Conservation (phyloP, 2,888 invertebrate genomes). For the Noctua comes region DNA sequence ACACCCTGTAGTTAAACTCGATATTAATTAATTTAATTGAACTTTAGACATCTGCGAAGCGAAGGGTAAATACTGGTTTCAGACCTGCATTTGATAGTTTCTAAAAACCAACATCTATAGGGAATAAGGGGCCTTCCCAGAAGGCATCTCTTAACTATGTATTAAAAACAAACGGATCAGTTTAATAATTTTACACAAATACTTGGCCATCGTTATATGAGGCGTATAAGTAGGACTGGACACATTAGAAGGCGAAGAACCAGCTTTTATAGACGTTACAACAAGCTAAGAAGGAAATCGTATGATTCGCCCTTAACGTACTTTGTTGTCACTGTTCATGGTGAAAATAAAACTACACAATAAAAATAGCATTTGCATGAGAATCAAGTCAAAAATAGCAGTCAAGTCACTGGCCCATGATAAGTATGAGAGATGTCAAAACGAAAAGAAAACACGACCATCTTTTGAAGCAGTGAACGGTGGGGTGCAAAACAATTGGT, state of each 20-base stretch:
- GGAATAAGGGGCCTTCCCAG: neutral
- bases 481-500: neutral
- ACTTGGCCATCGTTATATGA: neutral
- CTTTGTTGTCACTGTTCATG: neutral
- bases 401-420: neutral
- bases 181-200: neutral
- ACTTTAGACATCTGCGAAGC: constrained; percentile 12
- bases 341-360: neutral
- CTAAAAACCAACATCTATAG: neutral
- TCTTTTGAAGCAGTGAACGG: neutral
- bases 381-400: neutral
- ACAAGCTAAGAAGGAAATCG: neutral
- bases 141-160: neutral
- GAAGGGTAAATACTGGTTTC: constrained; percentile 18
- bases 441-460: neutral
- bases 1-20: neutral
- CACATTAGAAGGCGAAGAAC: neutral
- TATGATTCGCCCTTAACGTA: neutral
- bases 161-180: neutral
- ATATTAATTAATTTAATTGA: constrained; percentile 37
- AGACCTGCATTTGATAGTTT: neutral
- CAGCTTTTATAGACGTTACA: neutral
- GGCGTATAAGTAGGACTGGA: neutral
- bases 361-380: neutral
- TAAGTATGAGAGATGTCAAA: neutral